Evolutionary conservation across 1,140 invertebrate genomes (phyloP).

Genomic region (Cyphomyrmex costatus): DNA sequence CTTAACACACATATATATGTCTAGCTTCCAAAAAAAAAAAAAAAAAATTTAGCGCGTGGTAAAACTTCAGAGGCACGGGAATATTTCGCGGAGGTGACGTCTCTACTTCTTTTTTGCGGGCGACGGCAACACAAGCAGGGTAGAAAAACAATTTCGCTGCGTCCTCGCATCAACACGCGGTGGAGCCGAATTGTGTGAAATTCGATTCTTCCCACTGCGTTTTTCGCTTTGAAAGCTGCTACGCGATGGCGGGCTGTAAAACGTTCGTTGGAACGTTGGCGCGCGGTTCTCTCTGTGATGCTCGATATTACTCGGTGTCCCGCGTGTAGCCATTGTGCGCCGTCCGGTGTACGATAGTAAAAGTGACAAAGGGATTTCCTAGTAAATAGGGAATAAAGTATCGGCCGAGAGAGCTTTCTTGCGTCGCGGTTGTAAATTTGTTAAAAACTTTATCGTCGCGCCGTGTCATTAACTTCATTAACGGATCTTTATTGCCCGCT

Average conservation of each 20-base stretch:
- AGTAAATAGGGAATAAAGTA: conserved; percentile 64
- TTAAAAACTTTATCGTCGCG: conserved; percentile 58
- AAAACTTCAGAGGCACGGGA: conserved; percentile 9
- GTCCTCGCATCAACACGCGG: conserved; percentile 34
- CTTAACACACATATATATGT: conserved; percentile 31
- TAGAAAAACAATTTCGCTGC: conserved; percentile 70
- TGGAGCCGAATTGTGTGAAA: conserved; percentile 61
- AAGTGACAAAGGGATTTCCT: conserved; percentile 67
- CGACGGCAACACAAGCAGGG: conserved; percentile 31
- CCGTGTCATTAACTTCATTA: conserved; percentile 53
- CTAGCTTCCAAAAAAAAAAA: not conserved
- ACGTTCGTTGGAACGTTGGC: conserved; percentile 65
- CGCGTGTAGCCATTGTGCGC: conserved; percentile 51
- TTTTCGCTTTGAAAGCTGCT: conserved; percentile 68
- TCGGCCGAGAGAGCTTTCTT: conserved; percentile 38
- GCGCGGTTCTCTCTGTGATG: conserved; percentile 60
- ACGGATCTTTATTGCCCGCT: conserved; percentile 34
- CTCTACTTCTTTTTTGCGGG: conserved; percentile 40
- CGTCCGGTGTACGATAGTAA: conserved; percentile 46
- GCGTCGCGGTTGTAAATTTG: conserved; percentile 55
- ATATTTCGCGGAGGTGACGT: conserved; percentile 31
- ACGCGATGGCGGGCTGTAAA: conserved; percentile 62
- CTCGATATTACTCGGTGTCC: conserved; percentile 61
- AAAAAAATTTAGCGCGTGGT: conserved; percentile 7
- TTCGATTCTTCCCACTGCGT: conserved; percentile 51